Base-by-base conservation (phyloP, 1,140 invertebrate genomes). In the Chironomus striatipennis region DNA sequence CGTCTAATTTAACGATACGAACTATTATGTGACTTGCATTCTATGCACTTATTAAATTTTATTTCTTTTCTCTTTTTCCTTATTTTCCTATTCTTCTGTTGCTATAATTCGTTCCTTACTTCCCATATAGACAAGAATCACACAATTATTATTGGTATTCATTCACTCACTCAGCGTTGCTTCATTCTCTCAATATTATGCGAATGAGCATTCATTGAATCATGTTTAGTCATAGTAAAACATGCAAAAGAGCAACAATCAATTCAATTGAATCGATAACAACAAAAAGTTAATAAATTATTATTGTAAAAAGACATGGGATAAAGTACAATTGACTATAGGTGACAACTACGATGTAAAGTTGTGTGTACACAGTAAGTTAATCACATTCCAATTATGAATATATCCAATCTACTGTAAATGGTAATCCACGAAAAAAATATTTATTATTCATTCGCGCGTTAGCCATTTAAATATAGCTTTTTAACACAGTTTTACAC, bases 341-440 rank as follows among this genome's bases (percentile, higher is more conserved):
- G 65, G 65, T 70, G 65, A 70, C 65, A 70, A 70, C 65, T 70
- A 18, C 18, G 20, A 70, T 70, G 65, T 70, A 18, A 20, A 9
- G 7, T 20, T 70, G 17, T 70, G 17, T 70, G 64, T 20, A 20
- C 5, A 17, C 65, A 70, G 65, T 70, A 17, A 70, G 65, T 70
- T 70, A 70, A 70, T 70, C 65, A 70, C 65, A 18, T 70, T 70
- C 65, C 65, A 70, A 70, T 70, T 70, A 70, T 17, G 65, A 70
- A 57, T 15, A 57, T n/a, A 57, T 57, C 47, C 10, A 57, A 57
- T 21, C n/a, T 6, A 70, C 64, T 3, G 17, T 18, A 21, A 70
- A 20, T 70, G 17, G 65, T 70, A 70, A 70, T 70, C 65, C 65
- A 9, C n/a, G 10, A 70, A 70, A 34, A 2, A 34, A 34, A 5